These are phyloP conservation scores for Andricus curvator DNA, from an alignment of 2,888 invertebrate genomes.

Conservation along the genomic window DNA sequence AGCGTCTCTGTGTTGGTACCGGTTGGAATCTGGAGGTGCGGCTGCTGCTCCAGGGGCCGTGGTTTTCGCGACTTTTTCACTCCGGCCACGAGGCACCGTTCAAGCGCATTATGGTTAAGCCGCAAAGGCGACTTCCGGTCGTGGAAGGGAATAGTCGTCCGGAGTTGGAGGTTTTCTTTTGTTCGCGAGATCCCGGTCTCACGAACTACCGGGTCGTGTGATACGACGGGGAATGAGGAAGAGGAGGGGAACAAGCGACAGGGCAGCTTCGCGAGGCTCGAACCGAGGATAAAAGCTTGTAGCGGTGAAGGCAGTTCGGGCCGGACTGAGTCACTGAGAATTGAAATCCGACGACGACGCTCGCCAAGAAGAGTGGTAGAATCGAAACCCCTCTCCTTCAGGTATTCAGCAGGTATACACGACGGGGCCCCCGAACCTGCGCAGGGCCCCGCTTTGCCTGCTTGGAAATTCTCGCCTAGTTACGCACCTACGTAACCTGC, in stretches of 20 bases:
- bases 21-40: slow-evolving; percentile 72
- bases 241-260: slow-evolving; percentile 29
- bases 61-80: slow-evolving; percentile 55
- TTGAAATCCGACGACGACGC: slow-evolving; percentile 61
- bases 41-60: slow-evolving; percentile 55
- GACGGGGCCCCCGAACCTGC: slow-evolving; percentile 17
- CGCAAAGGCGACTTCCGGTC: slow-evolving; percentile 20
- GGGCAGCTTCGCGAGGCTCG: slow-evolving; percentile 28
- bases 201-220: slow-evolving; percentile 31
- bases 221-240: slow-evolving; percentile 41
- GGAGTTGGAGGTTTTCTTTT: slow-evolving; percentile 10
- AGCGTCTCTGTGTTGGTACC: slow-evolving; percentile 60
- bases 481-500: slow-evolving; percentile 52
- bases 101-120: slow-evolving; percentile 5
- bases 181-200: slow-evolving; percentile 32
- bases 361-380: slow-evolving; percentile 55
- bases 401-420: slow-evolving; percentile 26
- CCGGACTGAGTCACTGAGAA: slow-evolving; percentile 75
- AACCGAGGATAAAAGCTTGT: slow-evolving; percentile 41
- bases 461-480: slow-evolving; percentile 55
- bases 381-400: slow-evolving; percentile 50
- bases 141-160: not conserved
- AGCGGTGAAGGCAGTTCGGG: slow-evolving; percentile 69
- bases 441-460: slow-evolving; percentile 35
- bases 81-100: slow-evolving; percentile 40